Base-by-base conservation (phyloP, 2,888 invertebrate species). In the Syrphus vitripennis region DNA sequence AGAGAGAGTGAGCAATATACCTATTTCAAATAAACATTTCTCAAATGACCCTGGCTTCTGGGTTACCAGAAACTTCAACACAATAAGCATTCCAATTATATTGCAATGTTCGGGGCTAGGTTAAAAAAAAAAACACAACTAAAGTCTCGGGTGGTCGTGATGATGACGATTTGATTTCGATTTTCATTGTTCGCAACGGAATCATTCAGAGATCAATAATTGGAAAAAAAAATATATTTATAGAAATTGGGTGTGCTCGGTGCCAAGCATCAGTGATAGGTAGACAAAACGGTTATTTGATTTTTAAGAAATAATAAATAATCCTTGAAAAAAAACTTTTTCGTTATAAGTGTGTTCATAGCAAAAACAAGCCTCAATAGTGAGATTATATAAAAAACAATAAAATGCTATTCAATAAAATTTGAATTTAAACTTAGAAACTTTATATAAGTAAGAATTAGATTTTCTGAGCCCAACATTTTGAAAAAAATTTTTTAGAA, bases 11-110 rank as follows among this genome's bases (percentile, higher is more conserved):
- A n/a, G n/a, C n/a, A n/a, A n/a, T n/a, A n/a, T n/a, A n/a, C n/a
- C 31, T 0, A 63, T 31, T n/a, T 72, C 63, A 31, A 14, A 45
- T 80, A 74, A 74, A 80, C 79, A 80, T 59, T 61, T 24, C n/a
- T n/a, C 61, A 61, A 53, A 61, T 40, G 83, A 83, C 82, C 77
- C 77, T 82, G 82, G 77, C 82, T 77, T 77, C 77, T 82, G 77
- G 70, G 77, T 77, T 76, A 76, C 42, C 9, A 76, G 55, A 70
- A 70, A 63, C 50, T 12, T 16, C 4, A 42, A 55, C 61, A 70
- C 76, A 70, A 76, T 75, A 55, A 65, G 42, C 76, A 75, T 69
- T 80, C 75, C 80, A 10, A 50, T 48, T 63, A 5, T 5, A 40
- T 40, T 53, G 29, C 26, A 53, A 53, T 29, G 29, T 53, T 53